These are phyloP conservation scores for Pocota personata DNA, from an alignment of 2,888 invertebrate genomes.

Conservation along the genomic window DNA sequence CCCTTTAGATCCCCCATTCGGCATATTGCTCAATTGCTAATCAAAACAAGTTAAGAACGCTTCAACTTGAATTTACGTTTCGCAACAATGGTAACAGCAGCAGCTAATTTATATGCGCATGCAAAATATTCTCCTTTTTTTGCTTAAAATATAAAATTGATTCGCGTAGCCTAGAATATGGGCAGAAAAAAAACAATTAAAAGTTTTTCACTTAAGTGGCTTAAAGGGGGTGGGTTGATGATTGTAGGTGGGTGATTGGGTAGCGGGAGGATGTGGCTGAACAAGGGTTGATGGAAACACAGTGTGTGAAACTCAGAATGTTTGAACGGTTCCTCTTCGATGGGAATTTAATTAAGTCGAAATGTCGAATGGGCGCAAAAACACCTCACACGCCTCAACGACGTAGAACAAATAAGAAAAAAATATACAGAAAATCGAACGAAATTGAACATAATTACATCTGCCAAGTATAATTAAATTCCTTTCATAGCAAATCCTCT, in stretches of 20 bases:
- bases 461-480: constrained; percentile 72
- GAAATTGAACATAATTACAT: constrained; percentile 71
- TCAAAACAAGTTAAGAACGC: constrained; percentile 63
- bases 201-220: constrained; percentile 74
- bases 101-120: constrained; percentile 67
- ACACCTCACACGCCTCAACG: not conserved
- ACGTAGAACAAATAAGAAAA: not conserved
- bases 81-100: constrained; percentile 45
- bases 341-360: constrained; percentile 67
- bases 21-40: constrained; percentile 53
- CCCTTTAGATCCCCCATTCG: too few species aligned
- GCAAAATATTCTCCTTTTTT: constrained; percentile 44
- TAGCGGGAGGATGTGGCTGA: constrained; percentile 12
- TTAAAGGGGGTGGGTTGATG: constrained; percentile 46
- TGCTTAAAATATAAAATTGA: constrained; percentile 51
- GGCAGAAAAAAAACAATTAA: constrained; percentile 72
- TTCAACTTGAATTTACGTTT: constrained; percentile 61
- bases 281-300: constrained; percentile 28
- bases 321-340: constrained; percentile 46
- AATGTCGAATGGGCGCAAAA: constrained; percentile 41
- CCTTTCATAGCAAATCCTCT: constrained; percentile 57
- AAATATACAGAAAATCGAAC: constrained; percentile 54
- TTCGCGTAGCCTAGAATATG: constrained; percentile 62
- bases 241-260: not conserved
- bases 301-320: not conserved